A percentile compares a stretch with the other conserved stretches of the same genome.
Conservation (phyloP, 2,888 invertebrate genomes). For the Thelaira solivaga region DNA sequence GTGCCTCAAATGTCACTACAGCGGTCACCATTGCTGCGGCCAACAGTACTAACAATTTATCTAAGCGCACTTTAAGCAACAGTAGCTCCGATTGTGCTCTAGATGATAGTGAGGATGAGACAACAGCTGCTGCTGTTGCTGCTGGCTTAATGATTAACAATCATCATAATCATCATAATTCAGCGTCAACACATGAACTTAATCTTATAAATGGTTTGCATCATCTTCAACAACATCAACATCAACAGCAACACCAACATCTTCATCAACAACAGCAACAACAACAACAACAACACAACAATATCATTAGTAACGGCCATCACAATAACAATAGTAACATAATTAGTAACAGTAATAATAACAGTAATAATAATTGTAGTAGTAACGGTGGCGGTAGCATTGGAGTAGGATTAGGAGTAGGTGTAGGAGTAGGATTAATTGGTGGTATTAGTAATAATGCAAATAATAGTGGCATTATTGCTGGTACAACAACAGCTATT, state of each 20-base stretch:
- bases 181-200: conserved; percentile 60
- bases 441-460: conserved; percentile 39
- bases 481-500: conserved; percentile 74
- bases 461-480: conserved; percentile 29
- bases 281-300: conserved; percentile 63
- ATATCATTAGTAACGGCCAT: conserved; percentile 68
- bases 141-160: conserved; percentile 40
- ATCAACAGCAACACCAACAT: conserved; percentile 59
- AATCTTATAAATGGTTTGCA: conserved; percentile 77
- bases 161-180: conserved; percentile 48
- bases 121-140: conserved; percentile 40
- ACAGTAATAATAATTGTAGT: conserved; percentile 37
- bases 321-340: conserved; percentile 58
- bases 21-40: conserved; percentile 59
- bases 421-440: conserved; percentile 21
- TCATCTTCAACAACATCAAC: conserved; percentile 71
- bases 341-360: conserved; percentile 40
- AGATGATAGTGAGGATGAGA: conserved; percentile 74
- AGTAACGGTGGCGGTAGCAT: conserved; percentile 31
- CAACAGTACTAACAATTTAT: conserved; percentile 69
- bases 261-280: conserved; percentile 41
- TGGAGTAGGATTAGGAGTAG: conserved; percentile 24
- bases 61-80: conserved; percentile 81
- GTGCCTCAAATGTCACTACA: conserved; percentile 60
- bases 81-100: conserved; percentile 72